Conservation (phyloP, 2,888 invertebrate species). For the Lathronympha strigana region DNA sequence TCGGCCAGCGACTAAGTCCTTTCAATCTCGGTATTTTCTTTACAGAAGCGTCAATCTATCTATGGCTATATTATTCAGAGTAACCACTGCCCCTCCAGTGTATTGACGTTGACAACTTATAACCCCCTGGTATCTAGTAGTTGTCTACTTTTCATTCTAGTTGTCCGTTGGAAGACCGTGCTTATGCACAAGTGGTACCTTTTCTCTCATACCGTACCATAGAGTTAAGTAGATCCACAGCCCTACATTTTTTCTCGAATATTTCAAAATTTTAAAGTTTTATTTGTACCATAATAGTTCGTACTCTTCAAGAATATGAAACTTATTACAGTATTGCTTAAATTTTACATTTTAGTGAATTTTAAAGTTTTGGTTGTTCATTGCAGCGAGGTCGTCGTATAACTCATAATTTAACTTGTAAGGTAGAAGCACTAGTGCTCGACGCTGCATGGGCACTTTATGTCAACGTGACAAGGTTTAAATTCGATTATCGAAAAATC, state of each 20-base stretch:
- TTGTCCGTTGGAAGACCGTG: neutral
- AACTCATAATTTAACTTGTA: too few species aligned
- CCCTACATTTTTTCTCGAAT: neutral
- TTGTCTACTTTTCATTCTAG: conserved; percentile 8
- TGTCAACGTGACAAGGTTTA: too few species aligned
- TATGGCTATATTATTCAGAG: too few species aligned
- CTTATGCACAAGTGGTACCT: neutral
- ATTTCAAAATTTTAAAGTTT: neutral
- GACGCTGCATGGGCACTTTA: too few species aligned
- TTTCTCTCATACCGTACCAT: neutral
- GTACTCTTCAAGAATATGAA: conserved; percentile 22
- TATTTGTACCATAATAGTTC: conserved; percentile 16
- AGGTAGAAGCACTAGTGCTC: too few species aligned
- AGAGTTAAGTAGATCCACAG: conserved; percentile 16
- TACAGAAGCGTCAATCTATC: too few species aligned
- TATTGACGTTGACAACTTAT: too few species aligned
- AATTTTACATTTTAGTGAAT: neutral
- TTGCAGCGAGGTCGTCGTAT: neutral
- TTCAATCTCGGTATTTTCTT: too few species aligned
- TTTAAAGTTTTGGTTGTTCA: neutral
- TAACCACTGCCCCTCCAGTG: too few species aligned
- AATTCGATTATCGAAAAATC: too few species aligned
- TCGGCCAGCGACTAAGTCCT: too few species aligned
- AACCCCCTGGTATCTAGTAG: too few species aligned
- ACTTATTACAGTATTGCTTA: conserved; percentile 5